Conservation (phyloP, 2,113 vertebrate species). For the crab-eating macaque (Macaca fascicularis) region T2T-MFA8v1.1 NC_088381.1:171191501-171192000, state of each 20-base stretch:
- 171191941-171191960: neutral
- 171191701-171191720: neutral
- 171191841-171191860: too few species aligned
- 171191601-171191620: neutral
- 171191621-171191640: neutral
- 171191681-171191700: neutral
- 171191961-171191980: too few species aligned
- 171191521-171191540: neutral
- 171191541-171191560: neutral
- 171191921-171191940: neutral
- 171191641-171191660: neutral
- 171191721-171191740: neutral
- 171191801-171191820: neutral
- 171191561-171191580: neutral
- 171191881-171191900: neutral
- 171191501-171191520: neutral
- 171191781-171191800: rapidly evolving
- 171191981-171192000: neutral
- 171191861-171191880: neutral
- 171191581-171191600: neutral
- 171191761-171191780: neutral
- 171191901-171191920: too few species aligned
- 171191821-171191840: neutral
- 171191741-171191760: neutral
- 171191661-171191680: neutral